Percentiles rank a stretch among this genome's conserved stretches.
Conservation (phyloP, 2,888 invertebrate genomes). For the Macrophya alboannulata region DNA sequence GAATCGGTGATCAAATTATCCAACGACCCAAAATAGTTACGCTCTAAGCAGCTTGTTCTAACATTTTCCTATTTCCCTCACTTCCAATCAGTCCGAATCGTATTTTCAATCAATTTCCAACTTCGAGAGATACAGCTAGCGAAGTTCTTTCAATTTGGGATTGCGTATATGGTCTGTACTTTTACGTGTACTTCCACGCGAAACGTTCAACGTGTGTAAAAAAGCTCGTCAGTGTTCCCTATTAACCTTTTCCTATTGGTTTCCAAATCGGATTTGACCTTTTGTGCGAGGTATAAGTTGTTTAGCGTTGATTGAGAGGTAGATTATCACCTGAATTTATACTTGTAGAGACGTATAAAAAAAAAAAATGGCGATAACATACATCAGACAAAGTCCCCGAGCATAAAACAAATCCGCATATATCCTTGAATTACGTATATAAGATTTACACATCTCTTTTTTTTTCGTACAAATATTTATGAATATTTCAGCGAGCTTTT, state of each 20-base stretch:
- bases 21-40: slow-evolving; percentile 12
- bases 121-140: background rate
- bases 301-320: background rate
- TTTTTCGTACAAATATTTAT: background rate
- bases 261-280: slow-evolving; percentile 18
- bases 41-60: background rate
- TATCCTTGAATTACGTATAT: background rate
- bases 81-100: background rate
- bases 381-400: background rate
- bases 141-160: background rate
- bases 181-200: background rate
- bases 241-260: slow-evolving; percentile 28
- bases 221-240: background rate
- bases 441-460: background rate
- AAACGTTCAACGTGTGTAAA: background rate
- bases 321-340: background rate
- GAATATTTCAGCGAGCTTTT: background rate
- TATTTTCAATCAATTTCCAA: background rate
- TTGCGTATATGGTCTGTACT: background rate
- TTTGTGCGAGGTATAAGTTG: background rate
- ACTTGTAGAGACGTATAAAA: background rate
- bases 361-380: too few relatives aligned
- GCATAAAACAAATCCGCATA: background rate
- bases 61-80: background rate
- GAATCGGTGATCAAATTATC: background rate